phyloP scores from a whole-genome alignment of 2,113 vertebrate species.

The Diglossa brunneiventris region DNA sequence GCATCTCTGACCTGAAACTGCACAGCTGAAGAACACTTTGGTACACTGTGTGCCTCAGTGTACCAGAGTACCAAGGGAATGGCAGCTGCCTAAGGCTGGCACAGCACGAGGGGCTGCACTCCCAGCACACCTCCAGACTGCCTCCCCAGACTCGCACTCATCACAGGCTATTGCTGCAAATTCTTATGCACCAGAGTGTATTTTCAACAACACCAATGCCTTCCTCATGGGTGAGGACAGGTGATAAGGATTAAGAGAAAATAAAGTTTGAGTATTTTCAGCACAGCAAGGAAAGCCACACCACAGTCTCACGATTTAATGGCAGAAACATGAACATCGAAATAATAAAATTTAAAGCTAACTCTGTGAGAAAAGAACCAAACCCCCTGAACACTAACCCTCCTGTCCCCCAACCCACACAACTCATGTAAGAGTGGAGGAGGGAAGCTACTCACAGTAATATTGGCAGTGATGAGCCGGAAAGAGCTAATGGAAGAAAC shows the following conservation, averaged over 20 bases:
- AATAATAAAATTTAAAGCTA: slow-evolving; percentile 9
- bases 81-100: background rate
- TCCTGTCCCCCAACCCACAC: background rate
- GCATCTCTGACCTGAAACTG: background rate
- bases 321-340: background rate
- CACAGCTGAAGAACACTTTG: background rate
- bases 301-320: slow-evolving; percentile 21
- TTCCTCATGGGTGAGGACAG: slow-evolving; percentile 28
- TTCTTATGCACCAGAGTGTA: background rate
- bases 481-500: slow-evolving; percentile 54
- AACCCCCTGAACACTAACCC: background rate
- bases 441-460: background rate
- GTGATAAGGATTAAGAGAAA: slow-evolving; percentile 65
- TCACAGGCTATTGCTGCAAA: background rate
- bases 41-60: background rate
- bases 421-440: background rate
- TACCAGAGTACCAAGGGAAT: background rate
- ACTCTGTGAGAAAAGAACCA: background rate
- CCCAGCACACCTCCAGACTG: background rate
- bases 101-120: background rate
- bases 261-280: slow-evolving; percentile 56
- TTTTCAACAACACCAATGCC: background rate
- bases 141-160: background rate
- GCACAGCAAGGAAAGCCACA: slow-evolving; percentile 53
- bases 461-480: slow-evolving; percentile 30